Evolutionary conservation across 53 echinoderm and acorn worm genomes (phyloP), one percentile per base, ranked within the genome.

Genomic region (Actinopyga echinites): DNA sequence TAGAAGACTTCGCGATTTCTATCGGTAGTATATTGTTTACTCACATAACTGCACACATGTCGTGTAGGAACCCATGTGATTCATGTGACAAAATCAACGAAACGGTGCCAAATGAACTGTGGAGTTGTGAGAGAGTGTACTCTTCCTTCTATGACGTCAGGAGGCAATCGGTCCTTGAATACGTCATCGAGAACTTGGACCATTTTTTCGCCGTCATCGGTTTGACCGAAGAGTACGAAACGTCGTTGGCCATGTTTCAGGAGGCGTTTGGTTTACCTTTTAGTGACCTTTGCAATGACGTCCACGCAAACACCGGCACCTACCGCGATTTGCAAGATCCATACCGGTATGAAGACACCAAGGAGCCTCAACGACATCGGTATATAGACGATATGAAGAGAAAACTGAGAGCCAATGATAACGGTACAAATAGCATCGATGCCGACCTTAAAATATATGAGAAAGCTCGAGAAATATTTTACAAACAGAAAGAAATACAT

Each of bases 141-240:
- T 49, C 49, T 49, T 49, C 49, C 17, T 10, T 15, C 17, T 17
- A 49, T 15, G 49, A 49, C 17, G 49, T 15, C 49, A 49, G 17
- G 17, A 44, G 79, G 69, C 30, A 56, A 1, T 12, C 64, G 15
- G 30, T 89, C 20, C 55, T 84, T 8, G 29, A 52, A n/a, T 79
- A 78, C 38, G 60, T 75, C 15, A 33, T 85, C 0, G 44, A 68
- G 23, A 79, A 89, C 36, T 6, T 89, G 31, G 85, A 89, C 52
- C 78, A 65, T 52, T 69, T 78, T 84, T 89, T 89, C 42, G 85
- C 85, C 17, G 89, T 89, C 11, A 79, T 89, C 24, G 89, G 89
- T 31, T n/a, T 89, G 5, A 33, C 37, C 13, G 89, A 89, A 10
- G 89, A 89, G 30, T 89, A 75, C 24, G 79, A 85, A n/a, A 57